phyloP scores from a whole-genome alignment of 1,140 invertebrate species.

The Onthophagus taurus region DNA sequence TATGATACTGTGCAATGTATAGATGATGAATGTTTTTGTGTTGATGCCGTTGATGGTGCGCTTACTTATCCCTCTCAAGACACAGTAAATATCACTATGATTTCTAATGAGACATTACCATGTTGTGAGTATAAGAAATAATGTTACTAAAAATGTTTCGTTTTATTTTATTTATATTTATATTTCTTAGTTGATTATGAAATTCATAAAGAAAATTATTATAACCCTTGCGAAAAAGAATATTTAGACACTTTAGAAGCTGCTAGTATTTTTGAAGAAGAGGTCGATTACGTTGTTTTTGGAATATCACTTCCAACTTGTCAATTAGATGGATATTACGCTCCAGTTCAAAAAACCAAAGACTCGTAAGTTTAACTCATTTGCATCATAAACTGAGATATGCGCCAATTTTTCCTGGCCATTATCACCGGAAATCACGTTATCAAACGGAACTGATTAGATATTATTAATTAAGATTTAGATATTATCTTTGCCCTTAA shows the following conservation, averaged over 20 bases:
- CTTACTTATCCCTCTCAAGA: slow-evolving; percentile 24
- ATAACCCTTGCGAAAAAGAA: slow-evolving; percentile 40
- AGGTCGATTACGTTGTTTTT: slow-evolving; percentile 32
- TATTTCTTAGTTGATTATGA: slow-evolving; percentile 31
- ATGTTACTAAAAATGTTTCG: background rate
- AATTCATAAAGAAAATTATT: slow-evolving; percentile 35
- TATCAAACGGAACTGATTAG: no score
- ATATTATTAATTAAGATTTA: slow-evolving; percentile 4
- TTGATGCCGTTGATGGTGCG: slow-evolving; percentile 40
- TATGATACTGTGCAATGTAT: slow-evolving; percentile 48
- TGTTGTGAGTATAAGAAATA: slow-evolving; percentile 43
- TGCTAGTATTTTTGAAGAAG: slow-evolving; percentile 29
- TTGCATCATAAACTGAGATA: no score
- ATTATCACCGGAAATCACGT: no score
- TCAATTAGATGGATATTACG: slow-evolving; percentile 45
- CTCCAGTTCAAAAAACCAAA: slow-evolving; percentile 27
- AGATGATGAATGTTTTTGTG: slow-evolving; percentile 44
- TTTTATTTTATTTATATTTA: slow-evolving; percentile 8
- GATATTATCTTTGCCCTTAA: background rate
- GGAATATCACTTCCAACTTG: slow-evolving; percentile 39
- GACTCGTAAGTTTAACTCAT: slow-evolving; percentile 18
- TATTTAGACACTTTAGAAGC: slow-evolving; percentile 21
- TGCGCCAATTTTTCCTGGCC: background rate
- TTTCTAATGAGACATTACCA: slow-evolving; percentile 35
- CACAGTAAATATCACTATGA: slow-evolving; percentile 36